Evolutionary conservation across 37 sponge, comb jelly and placozoan species (phyloP).

Genomic region (Agelas oroides): DNA sequence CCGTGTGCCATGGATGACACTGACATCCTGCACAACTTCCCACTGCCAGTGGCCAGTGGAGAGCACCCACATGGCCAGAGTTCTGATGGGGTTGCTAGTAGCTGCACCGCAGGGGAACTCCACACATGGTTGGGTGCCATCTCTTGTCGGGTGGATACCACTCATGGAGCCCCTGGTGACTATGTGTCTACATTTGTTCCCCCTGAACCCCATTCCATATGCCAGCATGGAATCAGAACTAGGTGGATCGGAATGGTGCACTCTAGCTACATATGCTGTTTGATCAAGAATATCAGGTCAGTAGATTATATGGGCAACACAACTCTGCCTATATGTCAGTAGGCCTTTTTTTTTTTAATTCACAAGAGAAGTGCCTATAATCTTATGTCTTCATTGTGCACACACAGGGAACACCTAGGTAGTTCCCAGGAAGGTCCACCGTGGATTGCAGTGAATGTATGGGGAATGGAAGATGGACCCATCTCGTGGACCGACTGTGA

Average conservation of each 20-base stretch:
- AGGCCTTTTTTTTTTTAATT: no score
- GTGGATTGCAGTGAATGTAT: slow-evolving; percentile 64
- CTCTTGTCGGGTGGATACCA: slow-evolving; percentile 28
- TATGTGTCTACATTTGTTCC: slow-evolving; percentile 59
- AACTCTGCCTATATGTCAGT: background rate
- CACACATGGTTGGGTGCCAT: slow-evolving; percentile 74
- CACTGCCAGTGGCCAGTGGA: slow-evolving; percentile 12
- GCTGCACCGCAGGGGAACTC: slow-evolving; percentile 54
- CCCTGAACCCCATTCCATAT: slow-evolving; percentile 36
- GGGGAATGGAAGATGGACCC: slow-evolving; percentile 86
- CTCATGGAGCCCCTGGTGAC: slow-evolving; percentile 16
- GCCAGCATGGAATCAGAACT: slow-evolving; percentile 22
- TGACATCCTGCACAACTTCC: slow-evolving; percentile 17
- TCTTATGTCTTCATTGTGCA: no score
- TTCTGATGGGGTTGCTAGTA: background rate
- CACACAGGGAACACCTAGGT: slow-evolving; percentile 5
- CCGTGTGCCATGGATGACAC: background rate
- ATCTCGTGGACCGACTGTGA: slow-evolving; percentile 60
- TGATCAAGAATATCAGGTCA: slow-evolving; percentile 44
- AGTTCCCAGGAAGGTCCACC: background rate
- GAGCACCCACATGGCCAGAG: slow-evolving; percentile 29
- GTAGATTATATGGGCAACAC: background rate
- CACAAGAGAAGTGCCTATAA: no score
- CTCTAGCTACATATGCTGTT: slow-evolving; percentile 9
- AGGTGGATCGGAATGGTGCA: slow-evolving; percentile 75